Evolutionary conservation across 2,797 vertebrate genomes (phyloP), one percentile per base, ranked within the genome.

Genomic region (Dendrocincla fuliginosa): DNA sequence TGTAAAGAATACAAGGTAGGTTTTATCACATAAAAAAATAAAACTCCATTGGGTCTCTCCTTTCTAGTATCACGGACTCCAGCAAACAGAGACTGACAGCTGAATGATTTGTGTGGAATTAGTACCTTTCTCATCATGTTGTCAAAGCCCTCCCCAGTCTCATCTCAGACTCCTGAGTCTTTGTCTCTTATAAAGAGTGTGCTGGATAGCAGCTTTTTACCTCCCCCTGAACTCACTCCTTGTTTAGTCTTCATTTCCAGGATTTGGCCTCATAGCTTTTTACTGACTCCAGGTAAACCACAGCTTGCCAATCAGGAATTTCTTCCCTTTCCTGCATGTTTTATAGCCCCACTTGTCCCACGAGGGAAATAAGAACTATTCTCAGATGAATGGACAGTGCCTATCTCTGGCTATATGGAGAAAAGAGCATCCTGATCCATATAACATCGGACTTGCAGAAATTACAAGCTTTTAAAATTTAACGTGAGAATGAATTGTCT

Each of bases 261-360:
- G 47, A 80, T 70, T 82, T 69, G 83, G 88, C 80, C 57, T 86
- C 59, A 27, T 6, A 32, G 75, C 71, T 95, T 89, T 89, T 87
- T 50, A 56, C 57, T 53, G 42, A 70, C 60, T 94, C n/a, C 87
- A 89, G 68, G 81, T 77, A 92, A 93, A 82, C 84, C 65, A 61
- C 73, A 90, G 46, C 3, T 90, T 81, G 53, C 82, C 60, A 57
- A 28, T 42, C 56, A 80, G 89, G 69, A 95, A 95, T 90, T 86
- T 94, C 55, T 93, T 90, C 80, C 57, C 42, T 81, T 95, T 94
- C 87, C 79, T 93, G 69, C 12, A 19, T 20, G 28, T 83, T 89
- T 95, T 90, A 84, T 49, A 73, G 57, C 16, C 32, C 28, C 37
- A n/a, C 25, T 64, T 5, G 1, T 64, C 50, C 83, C 90, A 75